Evolutionary conservation across 2,888 invertebrate genomes (phyloP).

Genomic region (Prenolepis imparis): DNA sequence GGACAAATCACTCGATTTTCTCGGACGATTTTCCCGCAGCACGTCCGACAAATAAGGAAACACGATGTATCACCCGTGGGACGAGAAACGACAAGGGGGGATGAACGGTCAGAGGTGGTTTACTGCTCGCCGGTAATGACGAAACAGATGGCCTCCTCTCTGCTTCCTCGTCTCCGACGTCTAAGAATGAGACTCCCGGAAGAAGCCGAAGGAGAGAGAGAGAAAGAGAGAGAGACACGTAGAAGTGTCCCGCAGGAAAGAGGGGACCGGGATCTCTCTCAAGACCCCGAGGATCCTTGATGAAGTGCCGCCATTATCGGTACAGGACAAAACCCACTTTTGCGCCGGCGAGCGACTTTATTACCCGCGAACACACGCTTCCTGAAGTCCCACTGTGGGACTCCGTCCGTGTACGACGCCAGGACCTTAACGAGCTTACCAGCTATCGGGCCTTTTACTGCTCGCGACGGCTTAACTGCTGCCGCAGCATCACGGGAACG

Average conservation of each 20-base stretch:
- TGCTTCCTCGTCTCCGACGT: slow-evolving; percentile 70
- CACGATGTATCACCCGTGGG: slow-evolving; percentile 86
- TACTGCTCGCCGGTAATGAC: slow-evolving; percentile 85
- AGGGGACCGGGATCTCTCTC: slow-evolving; percentile 37
- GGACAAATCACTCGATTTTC: slow-evolving; percentile 86
- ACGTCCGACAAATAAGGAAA: slow-evolving; percentile 86
- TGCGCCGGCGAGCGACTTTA: slow-evolving; percentile 82
- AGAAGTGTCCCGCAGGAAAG: slow-evolving; percentile 48
- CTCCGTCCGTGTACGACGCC: slow-evolving; percentile 37
- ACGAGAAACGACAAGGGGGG: slow-evolving; percentile 76
- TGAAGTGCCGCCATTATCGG: slow-evolving; percentile 86
- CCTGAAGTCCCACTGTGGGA: slow-evolving; percentile 76
- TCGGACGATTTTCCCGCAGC: slow-evolving; percentile 85
- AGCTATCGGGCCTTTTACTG: slow-evolving; percentile 57
- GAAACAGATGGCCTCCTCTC: slow-evolving; percentile 85
- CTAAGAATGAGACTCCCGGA: background rate
- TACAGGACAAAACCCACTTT: slow-evolving; percentile 85
- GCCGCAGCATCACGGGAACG: slow-evolving; percentile 22
- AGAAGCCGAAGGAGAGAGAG: slow-evolving; percentile 10
- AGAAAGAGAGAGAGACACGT: slow-evolving; percentile 31
- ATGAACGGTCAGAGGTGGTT: slow-evolving; percentile 79
- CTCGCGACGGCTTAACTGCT: slow-evolving; percentile 37
- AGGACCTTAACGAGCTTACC: slow-evolving; percentile 72
- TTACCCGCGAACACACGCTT: slow-evolving; percentile 83
- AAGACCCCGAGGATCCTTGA: slow-evolving; percentile 79